A percentile compares a stretch with the other conserved stretches of the same genome.
Evolutionary conservation across 2,113 vertebrate genomes (phyloP).

Genomic region (Seriola quinqueradiata): DNA sequence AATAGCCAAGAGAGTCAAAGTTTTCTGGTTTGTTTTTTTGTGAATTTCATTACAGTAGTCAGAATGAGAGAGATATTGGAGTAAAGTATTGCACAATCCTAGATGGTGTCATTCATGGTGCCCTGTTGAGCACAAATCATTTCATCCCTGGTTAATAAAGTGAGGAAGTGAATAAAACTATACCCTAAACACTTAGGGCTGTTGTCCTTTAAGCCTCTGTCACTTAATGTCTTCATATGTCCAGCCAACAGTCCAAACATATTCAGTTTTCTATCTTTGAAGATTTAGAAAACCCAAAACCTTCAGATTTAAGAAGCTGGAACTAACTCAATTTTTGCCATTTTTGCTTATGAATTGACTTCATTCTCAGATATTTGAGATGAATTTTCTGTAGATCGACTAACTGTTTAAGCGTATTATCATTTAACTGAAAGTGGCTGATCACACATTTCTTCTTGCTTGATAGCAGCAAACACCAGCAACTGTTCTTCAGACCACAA

Average conservation of each 20-base stretch:
- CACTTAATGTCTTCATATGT: slow-evolving; percentile 11
- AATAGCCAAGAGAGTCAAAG: slow-evolving; percentile 34
- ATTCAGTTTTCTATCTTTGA: not conserved
- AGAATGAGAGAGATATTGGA: slow-evolving; percentile 8
- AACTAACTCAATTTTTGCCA: not conserved
- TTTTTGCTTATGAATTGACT: not conserved
- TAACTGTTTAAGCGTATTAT: not conserved
- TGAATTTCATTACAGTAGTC: slow-evolving; percentile 21
- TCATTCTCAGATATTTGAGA: not conserved
- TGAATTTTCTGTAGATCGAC: not conserved
- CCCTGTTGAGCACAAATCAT: slow-evolving; percentile 29
- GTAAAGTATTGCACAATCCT: slow-evolving; percentile 13
- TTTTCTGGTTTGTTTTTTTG: slow-evolving; percentile 17
- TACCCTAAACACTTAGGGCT: not conserved
- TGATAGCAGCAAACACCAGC: not conserved
- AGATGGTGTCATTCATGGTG: not conserved
- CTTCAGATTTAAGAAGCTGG: not conserved
- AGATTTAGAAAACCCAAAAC: not conserved
- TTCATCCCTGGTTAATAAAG: slow-evolving; percentile 40
- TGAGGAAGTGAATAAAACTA: slow-evolving; percentile 17
- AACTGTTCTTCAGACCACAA: slow-evolving; percentile 18
- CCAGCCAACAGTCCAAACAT: not conserved
- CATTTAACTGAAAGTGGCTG: not conserved
- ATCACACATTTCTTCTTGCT: not conserved
- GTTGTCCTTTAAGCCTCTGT: not conserved